phyloP scores from a whole-genome alignment of 2,888 invertebrate species.

The Pristionchus maxplancki region DNA sequence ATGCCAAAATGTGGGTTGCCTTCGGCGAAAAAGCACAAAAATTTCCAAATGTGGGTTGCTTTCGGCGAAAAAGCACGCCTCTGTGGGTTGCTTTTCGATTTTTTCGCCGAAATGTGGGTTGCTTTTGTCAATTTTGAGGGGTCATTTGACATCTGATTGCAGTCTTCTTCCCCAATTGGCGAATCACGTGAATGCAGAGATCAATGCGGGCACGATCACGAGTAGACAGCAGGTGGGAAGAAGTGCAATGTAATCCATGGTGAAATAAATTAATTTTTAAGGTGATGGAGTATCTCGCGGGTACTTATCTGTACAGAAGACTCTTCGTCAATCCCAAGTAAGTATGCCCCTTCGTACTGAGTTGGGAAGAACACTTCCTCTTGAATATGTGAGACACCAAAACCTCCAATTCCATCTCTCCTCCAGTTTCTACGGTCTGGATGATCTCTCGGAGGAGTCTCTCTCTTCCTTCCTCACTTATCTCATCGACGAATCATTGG shows the following conservation, averaged over 20 bases:
- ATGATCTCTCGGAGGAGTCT: constrained; percentile 82
- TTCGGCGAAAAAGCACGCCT: no score
- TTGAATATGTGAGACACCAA: no score
- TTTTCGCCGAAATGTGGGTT: no score
- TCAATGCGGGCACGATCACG: constrained; percentile 92
- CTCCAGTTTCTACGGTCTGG: constrained; percentile 87
- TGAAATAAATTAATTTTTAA: constrained; percentile 74
- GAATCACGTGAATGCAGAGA: constrained; percentile 97
- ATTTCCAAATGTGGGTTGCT: no score
- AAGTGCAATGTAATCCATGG: neutral
- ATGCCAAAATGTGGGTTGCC: no score
- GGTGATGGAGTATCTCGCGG: constrained; percentile 94
- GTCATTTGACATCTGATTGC: constrained; percentile 11
- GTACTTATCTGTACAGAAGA: constrained; percentile 97
- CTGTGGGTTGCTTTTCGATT: no score
- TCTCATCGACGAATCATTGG: constrained; percentile 87
- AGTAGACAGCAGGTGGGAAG: constrained; percentile 85
- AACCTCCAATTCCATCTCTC: neutral
- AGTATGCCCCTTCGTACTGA: no score
- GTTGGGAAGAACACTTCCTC: no score
- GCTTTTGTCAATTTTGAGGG: neutral
- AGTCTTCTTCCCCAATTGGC: constrained; percentile 91
- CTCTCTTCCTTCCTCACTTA: constrained; percentile 85
- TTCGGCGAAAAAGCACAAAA: no score
- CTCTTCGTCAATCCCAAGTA: constrained; percentile 89